Evolutionary conservation across 2,113 vertebrate species (phyloP).

Genomic region (Tachysurus vachellii): DNA sequence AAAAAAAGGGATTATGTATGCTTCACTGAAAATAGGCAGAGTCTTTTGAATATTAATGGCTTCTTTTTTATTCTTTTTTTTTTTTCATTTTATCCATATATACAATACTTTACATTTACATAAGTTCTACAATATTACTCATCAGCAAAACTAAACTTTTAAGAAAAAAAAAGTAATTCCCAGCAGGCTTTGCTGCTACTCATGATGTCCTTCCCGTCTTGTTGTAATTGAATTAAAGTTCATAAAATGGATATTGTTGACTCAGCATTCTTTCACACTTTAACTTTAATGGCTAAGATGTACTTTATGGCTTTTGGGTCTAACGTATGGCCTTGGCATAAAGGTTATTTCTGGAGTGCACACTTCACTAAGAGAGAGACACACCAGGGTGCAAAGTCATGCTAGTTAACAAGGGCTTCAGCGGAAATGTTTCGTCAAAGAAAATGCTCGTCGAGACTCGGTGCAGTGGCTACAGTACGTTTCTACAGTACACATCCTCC

Average conservation of each 20-base stretch:
- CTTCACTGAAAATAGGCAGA: constrained; percentile 43
- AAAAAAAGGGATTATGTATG: constrained; percentile 36
- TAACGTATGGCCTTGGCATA: constrained; percentile 70
- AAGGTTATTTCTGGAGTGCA: constrained; percentile 70
- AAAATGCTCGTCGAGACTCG: background rate
- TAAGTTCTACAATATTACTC: background rate
- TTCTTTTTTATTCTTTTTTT: constrained; percentile 15
- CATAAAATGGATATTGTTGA: constrained; percentile 72
- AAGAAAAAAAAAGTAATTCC: background rate
- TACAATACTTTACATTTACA: background rate
- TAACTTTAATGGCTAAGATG: constrained; percentile 65
- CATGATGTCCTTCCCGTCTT: constrained; percentile 35
- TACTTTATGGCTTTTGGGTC: constrained; percentile 66
- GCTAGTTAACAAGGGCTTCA: constrained; percentile 26
- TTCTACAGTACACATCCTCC: background rate
- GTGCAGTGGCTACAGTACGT: background rate
- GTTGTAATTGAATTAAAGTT: constrained; percentile 58
- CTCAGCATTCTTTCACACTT: constrained; percentile 63
- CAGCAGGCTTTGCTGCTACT: background rate
- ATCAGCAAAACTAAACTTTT: background rate
- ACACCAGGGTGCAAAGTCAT: constrained; percentile 44
- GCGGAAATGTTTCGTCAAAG: background rate
- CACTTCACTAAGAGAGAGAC: constrained; percentile 64
- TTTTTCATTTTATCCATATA: background rate
- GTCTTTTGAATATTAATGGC: constrained; percentile 55